Evolutionary conservation across 2,797 vertebrate genomes (phyloP).

Genomic region (Australoheros facetus): DNA sequence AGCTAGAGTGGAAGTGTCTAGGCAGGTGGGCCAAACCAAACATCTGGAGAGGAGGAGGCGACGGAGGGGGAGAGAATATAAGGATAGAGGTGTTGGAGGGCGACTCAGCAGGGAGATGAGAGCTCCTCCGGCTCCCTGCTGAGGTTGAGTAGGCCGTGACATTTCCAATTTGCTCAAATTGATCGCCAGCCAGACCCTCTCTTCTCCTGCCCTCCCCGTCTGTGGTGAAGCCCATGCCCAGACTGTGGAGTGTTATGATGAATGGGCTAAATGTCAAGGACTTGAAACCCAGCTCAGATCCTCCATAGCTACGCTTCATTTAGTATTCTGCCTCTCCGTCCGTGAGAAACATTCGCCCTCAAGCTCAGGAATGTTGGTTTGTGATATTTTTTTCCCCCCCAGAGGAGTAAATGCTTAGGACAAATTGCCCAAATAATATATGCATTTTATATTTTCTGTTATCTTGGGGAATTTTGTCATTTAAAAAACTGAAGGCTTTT

Average conservation of each 20-base stretch:
- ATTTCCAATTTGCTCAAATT: conserved; percentile 84
- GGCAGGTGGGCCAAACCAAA: conserved; percentile 50
- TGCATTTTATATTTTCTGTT: background rate
- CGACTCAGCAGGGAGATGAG: conserved; percentile 70
- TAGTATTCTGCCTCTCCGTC: conserved; percentile 58
- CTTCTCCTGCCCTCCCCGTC: conserved; percentile 63
- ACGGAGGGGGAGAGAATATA: conserved; percentile 43
- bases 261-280: conserved; percentile 80
- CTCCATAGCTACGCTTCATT: conserved; percentile 60
- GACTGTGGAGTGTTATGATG: conserved; percentile 75
- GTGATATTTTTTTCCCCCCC: conserved; percentile 11
- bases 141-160: conserved; percentile 82
- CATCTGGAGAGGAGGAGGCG: conserved; percentile 70
- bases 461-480: conserved; percentile 12
- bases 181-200: conserved; percentile 76
- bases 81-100: conserved; percentile 64
- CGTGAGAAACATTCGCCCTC: conserved; percentile 38
- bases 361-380: conserved; percentile 41
- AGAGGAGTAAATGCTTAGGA: conserved; percentile 2
- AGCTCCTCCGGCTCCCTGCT: conserved; percentile 75
- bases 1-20: conserved; percentile 31
- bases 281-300: conserved; percentile 75
- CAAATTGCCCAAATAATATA: conserved; percentile 28
- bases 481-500: conserved; percentile 14
- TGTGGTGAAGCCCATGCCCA: conserved; percentile 67